Conservation (phyloP, 2,113 vertebrate species). For the Ammospiza nelsoni region DNA sequence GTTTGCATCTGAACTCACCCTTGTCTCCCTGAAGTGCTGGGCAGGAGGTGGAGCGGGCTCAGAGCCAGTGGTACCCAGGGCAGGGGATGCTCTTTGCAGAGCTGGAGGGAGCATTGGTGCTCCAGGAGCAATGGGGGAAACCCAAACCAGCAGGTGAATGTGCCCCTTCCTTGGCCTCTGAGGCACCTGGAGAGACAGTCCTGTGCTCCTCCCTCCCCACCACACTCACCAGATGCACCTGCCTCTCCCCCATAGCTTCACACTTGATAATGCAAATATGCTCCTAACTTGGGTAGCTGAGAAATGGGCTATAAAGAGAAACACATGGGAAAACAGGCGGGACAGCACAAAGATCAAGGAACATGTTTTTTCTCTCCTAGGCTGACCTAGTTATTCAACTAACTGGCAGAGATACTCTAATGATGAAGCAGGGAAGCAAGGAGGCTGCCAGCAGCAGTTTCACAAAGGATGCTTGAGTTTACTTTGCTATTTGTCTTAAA, state of each 20-base stretch:
- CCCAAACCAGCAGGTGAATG: rapidly evolving
- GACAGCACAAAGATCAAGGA: slow-evolving; percentile 51
- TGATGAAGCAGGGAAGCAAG: slow-evolving; percentile 24
- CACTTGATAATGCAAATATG: background rate
- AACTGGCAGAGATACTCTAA: slow-evolving; percentile 40
- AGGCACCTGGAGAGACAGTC: background rate
- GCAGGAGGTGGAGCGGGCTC: background rate
- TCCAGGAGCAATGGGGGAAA: background rate
- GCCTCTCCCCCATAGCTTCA: background rate
- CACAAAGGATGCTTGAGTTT: background rate
- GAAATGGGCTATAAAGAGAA: slow-evolving; percentile 42
- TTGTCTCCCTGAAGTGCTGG: background rate
- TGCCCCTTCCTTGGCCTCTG: background rate
- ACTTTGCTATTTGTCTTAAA: background rate
- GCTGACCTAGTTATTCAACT: slow-evolving; percentile 62
- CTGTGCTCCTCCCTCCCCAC: background rate
- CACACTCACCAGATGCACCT: background rate
- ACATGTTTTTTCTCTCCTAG: background rate
- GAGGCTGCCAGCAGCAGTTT: slow-evolving; percentile 30
- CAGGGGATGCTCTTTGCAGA: no score
- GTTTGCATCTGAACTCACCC: background rate
- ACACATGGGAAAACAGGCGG: slow-evolving; percentile 42
- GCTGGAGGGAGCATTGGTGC: no score
- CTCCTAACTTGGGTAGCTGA: background rate
- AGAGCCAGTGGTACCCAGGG: background rate